These are phyloP conservation scores for Chymomyza procnemis DNA, from an alignment of 2,888 invertebrate species.

Conservation along the genomic window DNA sequence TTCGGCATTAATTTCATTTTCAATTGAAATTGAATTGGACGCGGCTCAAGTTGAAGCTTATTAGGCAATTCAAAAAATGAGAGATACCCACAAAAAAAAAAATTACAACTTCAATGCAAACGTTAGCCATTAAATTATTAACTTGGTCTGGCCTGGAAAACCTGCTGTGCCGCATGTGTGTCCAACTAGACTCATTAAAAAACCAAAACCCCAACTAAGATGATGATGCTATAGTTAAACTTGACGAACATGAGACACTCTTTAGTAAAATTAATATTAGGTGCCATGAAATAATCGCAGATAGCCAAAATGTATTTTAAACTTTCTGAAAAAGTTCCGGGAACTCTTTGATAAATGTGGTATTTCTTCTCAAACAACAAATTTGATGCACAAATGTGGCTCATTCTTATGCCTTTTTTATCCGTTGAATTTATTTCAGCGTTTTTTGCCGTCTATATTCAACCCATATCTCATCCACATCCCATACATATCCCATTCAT, in stretches of 20 bases:
- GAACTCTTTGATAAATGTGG: too few species aligned
- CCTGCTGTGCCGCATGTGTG: conserved; percentile 55
- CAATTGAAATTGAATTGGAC: conserved; percentile 54
- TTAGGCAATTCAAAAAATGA: conserved; percentile 50
- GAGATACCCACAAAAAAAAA: conserved; percentile 21
- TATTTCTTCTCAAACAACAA: too few species aligned
- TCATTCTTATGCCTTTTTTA: too few species aligned
- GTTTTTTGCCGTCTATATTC: too few species aligned
- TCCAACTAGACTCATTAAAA: conserved; percentile 51
- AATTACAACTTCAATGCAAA: conserved; percentile 43
- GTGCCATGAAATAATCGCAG: too few species aligned
- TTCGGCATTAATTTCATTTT: conserved; percentile 63
- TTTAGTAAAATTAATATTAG: background rate
- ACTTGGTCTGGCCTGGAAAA: conserved; percentile 53
- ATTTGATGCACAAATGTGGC: too few species aligned
- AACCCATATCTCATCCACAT: too few species aligned
- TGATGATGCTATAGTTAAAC: background rate
- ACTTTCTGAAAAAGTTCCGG: too few species aligned
- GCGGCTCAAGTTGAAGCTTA: conserved; percentile 40
- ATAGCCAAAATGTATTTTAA: too few species aligned
- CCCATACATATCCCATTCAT: too few species aligned
- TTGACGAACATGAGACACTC: background rate
- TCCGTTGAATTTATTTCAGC: too few species aligned
- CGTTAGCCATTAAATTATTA: conserved; percentile 67
- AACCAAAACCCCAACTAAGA: conserved; percentile 14